Conservation (phyloP, 2,888 invertebrate species). For the Megaustenia siamemsis region DNA sequence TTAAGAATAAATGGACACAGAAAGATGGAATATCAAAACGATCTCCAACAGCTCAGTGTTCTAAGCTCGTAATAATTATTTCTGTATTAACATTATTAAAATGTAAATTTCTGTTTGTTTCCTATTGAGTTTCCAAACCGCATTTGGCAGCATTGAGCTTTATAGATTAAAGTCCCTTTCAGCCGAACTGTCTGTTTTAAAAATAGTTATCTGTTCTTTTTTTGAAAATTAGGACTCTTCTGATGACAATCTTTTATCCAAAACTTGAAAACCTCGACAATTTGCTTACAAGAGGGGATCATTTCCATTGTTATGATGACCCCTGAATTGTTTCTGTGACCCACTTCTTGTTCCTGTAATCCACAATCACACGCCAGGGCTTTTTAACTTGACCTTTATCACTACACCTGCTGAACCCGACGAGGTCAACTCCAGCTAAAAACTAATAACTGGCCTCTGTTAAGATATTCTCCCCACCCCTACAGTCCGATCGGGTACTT, state of each 20-base stretch:
- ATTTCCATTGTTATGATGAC: slow-evolving; percentile 18
- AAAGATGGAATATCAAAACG: background rate
- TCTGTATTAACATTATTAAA: slow-evolving; percentile 45
- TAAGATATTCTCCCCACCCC: background rate
- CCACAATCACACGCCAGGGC: slow-evolving; percentile 11
- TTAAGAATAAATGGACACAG: background rate
- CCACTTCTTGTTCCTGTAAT: slow-evolving; percentile 45
- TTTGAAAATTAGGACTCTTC: background rate
- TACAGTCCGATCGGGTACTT: background rate
- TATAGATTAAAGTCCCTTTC: slow-evolving; percentile 15
- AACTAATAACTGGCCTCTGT: slow-evolving; percentile 16
- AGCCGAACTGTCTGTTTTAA: slow-evolving; percentile 9
- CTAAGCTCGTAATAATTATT: slow-evolving; percentile 25
- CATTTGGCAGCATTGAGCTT: slow-evolving; percentile 11
- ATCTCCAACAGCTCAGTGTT: slow-evolving; percentile 12
- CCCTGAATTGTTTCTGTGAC: slow-evolving; percentile 42
- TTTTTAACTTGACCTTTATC: background rate
- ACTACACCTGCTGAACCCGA: slow-evolving; percentile 42
- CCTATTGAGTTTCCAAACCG: background rate
- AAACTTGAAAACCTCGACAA: slow-evolving; percentile 31
- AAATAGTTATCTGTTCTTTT: background rate
- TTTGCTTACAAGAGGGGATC: slow-evolving; percentile 50
- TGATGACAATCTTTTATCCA: slow-evolving; percentile 23
- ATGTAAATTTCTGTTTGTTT: slow-evolving; percentile 48
- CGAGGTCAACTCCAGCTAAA: background rate